Evolutionary conservation across 2,113 vertebrate species (phyloP).

Genomic region (Pterocles burchelli): DNA sequence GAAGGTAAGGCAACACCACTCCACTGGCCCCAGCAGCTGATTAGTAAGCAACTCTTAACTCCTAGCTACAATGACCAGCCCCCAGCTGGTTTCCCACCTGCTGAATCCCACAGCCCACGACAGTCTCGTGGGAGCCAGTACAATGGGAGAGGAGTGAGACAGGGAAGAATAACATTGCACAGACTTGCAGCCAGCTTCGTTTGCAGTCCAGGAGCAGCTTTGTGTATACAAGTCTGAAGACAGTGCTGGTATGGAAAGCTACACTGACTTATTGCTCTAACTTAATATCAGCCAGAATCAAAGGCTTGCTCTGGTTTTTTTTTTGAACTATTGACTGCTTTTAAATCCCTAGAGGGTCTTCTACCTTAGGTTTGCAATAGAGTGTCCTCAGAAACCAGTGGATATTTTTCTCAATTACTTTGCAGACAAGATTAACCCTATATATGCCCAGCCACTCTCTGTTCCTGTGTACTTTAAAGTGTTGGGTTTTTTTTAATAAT

Average conservation of each 20-base stretch:
- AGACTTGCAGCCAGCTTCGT: neutral
- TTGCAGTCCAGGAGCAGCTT: neutral
- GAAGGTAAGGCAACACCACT: neutral
- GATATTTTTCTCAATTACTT: constrained; percentile 29
- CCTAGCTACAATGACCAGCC: neutral
- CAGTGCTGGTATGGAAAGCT: neutral
- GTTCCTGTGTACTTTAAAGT: neutral
- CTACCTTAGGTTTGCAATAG: neutral
- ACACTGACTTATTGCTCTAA: neutral
- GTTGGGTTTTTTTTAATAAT: too few species aligned
- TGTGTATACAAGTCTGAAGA: neutral
- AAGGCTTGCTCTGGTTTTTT: neutral
- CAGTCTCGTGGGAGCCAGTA: neutral
- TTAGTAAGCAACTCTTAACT: neutral
- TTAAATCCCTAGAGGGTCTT: constrained; percentile 16
- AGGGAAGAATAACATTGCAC: neutral
- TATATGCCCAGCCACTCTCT: neutral
- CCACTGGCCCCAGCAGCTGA: accelerated
- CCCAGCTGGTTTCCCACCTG: neutral
- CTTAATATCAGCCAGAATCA: neutral
- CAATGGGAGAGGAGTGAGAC: neutral
- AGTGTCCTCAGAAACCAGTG: neutral
- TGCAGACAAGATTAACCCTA: neutral
- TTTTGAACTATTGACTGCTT: constrained; percentile 34
- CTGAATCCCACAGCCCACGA: neutral